phyloP scores from a whole-genome alignment of 2,113 vertebrate species.

The Puntigrus tetrazona region DNA sequence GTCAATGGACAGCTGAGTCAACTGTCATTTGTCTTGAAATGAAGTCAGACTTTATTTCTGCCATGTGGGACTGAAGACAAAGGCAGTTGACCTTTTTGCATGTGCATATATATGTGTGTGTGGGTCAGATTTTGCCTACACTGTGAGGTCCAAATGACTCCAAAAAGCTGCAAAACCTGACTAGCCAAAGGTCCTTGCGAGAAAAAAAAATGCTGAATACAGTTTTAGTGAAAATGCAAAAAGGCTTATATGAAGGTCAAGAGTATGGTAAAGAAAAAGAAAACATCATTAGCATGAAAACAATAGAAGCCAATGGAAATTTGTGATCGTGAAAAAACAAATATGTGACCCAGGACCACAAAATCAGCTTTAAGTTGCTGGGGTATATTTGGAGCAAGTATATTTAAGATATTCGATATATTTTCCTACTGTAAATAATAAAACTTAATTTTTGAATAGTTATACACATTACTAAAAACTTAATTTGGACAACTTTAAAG shows the following conservation, averaged over 20 bases:
- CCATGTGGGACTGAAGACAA: background rate
- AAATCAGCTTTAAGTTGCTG: too few relatives aligned
- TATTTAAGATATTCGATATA: too few relatives aligned
- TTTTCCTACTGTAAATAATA: too few relatives aligned
- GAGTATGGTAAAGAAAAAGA: background rate
- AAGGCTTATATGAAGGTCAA: background rate
- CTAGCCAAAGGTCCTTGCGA: background rate
- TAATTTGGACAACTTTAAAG: too few relatives aligned
- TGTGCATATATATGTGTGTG: background rate
- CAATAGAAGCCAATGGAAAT: background rate
- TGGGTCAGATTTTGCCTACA: background rate
- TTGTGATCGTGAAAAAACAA: background rate
- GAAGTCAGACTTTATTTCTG: conserved; percentile 13
- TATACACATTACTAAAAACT: too few relatives aligned
- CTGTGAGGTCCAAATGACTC: background rate
- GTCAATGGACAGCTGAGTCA: conserved; percentile 18
- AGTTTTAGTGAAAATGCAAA: background rate
- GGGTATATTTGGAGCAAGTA: too few relatives aligned
- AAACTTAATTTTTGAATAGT: too few relatives aligned
- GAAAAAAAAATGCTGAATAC: background rate
- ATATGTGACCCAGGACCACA: too few relatives aligned
- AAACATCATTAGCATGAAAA: background rate
- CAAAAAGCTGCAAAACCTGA: background rate
- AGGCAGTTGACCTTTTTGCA: conserved; percentile 44
- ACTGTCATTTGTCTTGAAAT: conserved; percentile 18